These are phyloP conservation scores for Drosophila kambysellisi DNA, from an alignment of 2,888 invertebrate genomes.

Conservation along the genomic window DNA sequence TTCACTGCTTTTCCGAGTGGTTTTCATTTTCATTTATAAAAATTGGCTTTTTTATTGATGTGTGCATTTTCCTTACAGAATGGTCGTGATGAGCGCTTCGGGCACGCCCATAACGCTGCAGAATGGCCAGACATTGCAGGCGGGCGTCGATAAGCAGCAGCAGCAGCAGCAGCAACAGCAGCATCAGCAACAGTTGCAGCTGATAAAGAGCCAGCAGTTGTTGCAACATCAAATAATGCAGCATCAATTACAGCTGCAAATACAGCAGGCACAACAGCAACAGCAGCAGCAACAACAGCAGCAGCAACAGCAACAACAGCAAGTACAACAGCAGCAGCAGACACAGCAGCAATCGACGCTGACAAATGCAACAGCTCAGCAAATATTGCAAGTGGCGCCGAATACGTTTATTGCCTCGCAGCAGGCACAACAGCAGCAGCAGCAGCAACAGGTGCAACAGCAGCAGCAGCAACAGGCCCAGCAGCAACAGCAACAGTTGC, in stretches of 20 bases:
- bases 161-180: slow-evolving; percentile 76
- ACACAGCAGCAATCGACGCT: slow-evolving; percentile 81
- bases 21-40: neutral
- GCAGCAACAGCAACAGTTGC: slow-evolving; percentile 72
- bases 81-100: slow-evolving; percentile 85
- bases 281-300: slow-evolving; percentile 83
- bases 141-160: slow-evolving; percentile 83
- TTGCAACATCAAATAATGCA: slow-evolving; percentile 75
- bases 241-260: slow-evolving; percentile 77
- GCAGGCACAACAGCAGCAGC: slow-evolving; percentile 84
- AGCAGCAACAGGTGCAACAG: slow-evolving; percentile 75
- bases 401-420: slow-evolving; percentile 86
- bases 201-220: slow-evolving; percentile 78
- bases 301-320: slow-evolving; percentile 76
- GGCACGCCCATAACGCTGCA: slow-evolving; percentile 84
- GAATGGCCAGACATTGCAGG: slow-evolving; percentile 83
- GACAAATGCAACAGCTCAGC: slow-evolving; percentile 70
- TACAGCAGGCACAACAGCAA: slow-evolving; percentile 80
- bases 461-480: slow-evolving; percentile 71
- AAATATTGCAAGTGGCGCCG: slow-evolving; percentile 82
- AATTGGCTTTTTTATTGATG: neutral
- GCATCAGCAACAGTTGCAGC: slow-evolving; percentile 79
- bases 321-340: slow-evolving; percentile 84
- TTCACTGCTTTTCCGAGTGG: neutral
- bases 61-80: slow-evolving; percentile 65